Evolutionary conservation across 2,113 vertebrate species (phyloP).

Genomic region (Symphodus melops): DNA sequence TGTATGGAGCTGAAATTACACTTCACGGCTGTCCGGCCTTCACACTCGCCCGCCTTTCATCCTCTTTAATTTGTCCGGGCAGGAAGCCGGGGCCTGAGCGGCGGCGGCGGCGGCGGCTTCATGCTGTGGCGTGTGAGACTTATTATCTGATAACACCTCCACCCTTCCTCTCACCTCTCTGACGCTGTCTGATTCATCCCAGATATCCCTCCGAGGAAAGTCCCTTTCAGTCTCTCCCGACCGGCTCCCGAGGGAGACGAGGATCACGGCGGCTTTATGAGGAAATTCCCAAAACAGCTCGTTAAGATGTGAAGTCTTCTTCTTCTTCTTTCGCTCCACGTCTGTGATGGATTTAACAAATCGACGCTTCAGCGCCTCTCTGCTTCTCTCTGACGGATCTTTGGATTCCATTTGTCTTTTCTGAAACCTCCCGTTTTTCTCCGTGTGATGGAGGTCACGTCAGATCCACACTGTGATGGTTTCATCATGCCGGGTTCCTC

Average conservation of each 20-base stretch:
- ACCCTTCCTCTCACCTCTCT: slow-evolving; percentile 7
- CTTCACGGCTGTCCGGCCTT: slow-evolving; percentile 21
- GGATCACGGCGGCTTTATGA: background rate
- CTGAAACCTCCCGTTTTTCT: too few relatives aligned
- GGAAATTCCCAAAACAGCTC: too few relatives aligned
- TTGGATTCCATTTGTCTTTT: too few relatives aligned
- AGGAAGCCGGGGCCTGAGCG: slow-evolving; percentile 22
- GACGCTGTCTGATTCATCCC: background rate
- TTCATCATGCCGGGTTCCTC: too few relatives aligned
- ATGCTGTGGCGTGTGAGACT: slow-evolving; percentile 12
- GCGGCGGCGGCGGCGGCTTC: slow-evolving; percentile 15
- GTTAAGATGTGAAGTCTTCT: too few relatives aligned
- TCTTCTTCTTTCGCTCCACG: too few relatives aligned
- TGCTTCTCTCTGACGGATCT: too few relatives aligned
- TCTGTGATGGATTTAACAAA: too few relatives aligned
- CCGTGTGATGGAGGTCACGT: background rate
- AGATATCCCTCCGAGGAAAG: background rate
- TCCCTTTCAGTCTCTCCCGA: background rate
- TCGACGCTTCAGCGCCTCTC: too few relatives aligned
- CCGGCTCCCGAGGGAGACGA: background rate
- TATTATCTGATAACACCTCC: slow-evolving; percentile 36
- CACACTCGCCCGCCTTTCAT: slow-evolving; percentile 26
- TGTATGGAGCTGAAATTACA: slow-evolving; percentile 47
- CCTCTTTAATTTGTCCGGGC: slow-evolving; percentile 34
- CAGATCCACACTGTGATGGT: background rate